Evolutionary conservation across 2,113 vertebrate genomes (phyloP).

Genomic region (Percina caprodes): DNA sequence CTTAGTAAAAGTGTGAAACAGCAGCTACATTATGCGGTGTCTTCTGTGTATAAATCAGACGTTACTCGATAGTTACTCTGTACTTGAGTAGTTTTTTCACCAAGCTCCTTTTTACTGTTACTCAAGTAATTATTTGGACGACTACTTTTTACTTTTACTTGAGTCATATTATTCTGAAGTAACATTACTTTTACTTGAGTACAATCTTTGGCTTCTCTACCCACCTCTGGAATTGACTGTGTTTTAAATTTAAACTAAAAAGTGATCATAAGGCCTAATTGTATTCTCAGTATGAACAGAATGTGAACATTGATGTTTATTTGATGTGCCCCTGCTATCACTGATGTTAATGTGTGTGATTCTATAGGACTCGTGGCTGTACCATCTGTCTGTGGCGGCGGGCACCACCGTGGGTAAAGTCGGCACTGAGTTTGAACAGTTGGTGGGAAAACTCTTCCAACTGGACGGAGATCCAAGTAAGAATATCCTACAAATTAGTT

Average conservation of each 20-base stretch:
- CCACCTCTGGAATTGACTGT: not conserved
- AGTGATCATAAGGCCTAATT: too few species aligned
- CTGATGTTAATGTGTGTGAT: conserved; percentile 5
- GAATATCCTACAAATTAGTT: conserved; percentile 21
- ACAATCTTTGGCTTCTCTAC: too few species aligned
- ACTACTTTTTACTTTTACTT: too few species aligned
- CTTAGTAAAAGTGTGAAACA: too few species aligned
- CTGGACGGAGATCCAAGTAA: conserved; percentile 92
- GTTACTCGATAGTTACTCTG: too few species aligned
- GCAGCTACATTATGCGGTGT: too few species aligned
- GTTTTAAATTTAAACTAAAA: not conserved
- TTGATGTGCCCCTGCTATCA: not conserved
- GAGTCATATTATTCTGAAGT: too few species aligned
- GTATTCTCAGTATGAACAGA: not conserved
- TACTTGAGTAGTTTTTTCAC: too few species aligned
- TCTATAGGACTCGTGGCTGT: conserved; percentile 93
- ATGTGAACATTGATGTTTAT: not conserved
- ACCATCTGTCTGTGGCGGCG: conserved; percentile 94
- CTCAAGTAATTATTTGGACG: too few species aligned
- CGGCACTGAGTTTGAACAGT: conserved; percentile 96
- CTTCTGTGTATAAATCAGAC: too few species aligned
- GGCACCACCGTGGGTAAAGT: conserved; percentile 88
- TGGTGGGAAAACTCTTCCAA: conserved; percentile 92
- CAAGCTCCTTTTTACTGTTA: too few species aligned
- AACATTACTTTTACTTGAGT: too few species aligned